Evolutionary conservation across 53 echinoderm and acorn worm species (phyloP).

Genomic region (Holothuria leucospilota): DNA sequence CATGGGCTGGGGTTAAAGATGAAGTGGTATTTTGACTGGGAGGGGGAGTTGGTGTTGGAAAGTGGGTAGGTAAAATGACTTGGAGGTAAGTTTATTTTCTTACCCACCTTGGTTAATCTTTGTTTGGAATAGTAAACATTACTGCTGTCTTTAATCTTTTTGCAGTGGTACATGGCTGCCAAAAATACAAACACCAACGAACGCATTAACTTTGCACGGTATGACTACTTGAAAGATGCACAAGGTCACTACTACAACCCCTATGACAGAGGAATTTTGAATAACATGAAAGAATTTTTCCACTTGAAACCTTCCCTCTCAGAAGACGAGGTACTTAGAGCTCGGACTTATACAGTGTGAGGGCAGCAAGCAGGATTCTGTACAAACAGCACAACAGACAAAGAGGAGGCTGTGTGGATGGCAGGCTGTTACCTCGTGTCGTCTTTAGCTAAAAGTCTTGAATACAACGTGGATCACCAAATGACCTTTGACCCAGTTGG

Average conservation of each 20-base stretch:
- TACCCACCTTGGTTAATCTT: background rate
- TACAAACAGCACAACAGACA: too few species aligned
- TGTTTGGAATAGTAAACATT: too few species aligned
- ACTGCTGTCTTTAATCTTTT: background rate
- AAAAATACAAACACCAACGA: slow-evolving; percentile 95
- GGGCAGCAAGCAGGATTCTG: background rate
- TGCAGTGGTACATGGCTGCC: slow-evolving; percentile 95
- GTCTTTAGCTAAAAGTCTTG: too few species aligned
- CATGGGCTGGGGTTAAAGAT: too few species aligned
- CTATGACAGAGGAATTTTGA: slow-evolving; percentile 79
- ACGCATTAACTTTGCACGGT: slow-evolving; percentile 88
- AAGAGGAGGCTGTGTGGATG: too few species aligned
- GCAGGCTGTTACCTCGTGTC: too few species aligned
- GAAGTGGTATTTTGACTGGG: too few species aligned
- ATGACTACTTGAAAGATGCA: slow-evolving; percentile 88
- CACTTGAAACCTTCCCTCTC: slow-evolving; percentile 68
- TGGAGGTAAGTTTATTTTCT: background rate
- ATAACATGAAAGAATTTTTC: slow-evolving; percentile 92
- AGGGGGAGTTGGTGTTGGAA: too few species aligned
- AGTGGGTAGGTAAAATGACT: too few species aligned
- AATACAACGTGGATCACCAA: too few species aligned
- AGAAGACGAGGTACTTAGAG: slow-evolving; percentile 88
- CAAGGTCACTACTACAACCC: slow-evolving; percentile 92
- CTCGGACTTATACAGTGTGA: slow-evolving; percentile 85
- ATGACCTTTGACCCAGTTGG: too few species aligned